A percentile compares a stretch with the other conserved stretches of the same genome.
phyloP scores from a whole-genome alignment of 2,888 invertebrate genomes.

The Eucera pruinosa region DNA sequence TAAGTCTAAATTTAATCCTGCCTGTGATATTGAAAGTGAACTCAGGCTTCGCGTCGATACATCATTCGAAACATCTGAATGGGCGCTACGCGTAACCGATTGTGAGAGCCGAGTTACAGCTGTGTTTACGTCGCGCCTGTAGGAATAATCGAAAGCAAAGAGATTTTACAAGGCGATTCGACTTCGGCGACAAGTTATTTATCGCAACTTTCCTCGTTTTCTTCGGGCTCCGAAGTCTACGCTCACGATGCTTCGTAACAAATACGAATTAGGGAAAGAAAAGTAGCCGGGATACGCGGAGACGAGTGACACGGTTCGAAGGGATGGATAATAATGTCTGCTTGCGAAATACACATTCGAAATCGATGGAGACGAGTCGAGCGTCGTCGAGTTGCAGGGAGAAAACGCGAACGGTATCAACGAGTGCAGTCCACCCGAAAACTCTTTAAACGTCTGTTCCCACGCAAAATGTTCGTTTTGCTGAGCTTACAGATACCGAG shows the following conservation, averaged over 20 bases:
- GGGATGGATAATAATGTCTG: no score
- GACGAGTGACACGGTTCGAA: not conserved
- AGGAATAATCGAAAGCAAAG: not conserved
- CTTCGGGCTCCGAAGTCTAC: constrained; percentile 1
- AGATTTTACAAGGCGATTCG: not conserved
- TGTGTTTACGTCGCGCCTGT: not conserved
- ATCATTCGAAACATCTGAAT: constrained; percentile 1
- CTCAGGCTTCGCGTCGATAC: constrained; percentile 1
- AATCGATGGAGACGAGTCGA: no score
- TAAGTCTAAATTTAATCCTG: constrained; percentile 3
- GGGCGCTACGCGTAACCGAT: not conserved
- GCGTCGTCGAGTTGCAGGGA: no score
- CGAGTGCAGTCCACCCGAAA: constrained; percentile 43
- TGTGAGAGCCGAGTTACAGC: not conserved
- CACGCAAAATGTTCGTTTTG: constrained; percentile 79
- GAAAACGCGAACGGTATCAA: constrained; percentile 46
- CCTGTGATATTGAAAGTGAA: constrained; percentile 21
- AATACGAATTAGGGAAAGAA: no score
- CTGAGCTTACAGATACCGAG: constrained; percentile 80
- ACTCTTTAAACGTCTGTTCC: constrained; percentile 73
- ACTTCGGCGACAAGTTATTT: no score
- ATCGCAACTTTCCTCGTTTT: not conserved
- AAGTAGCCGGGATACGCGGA: not conserved
- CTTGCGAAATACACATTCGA: no score
- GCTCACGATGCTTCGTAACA: no score